Conservation (phyloP, 2,888 invertebrate genomes). For the Sinohyriopsis cumingii region DNA sequence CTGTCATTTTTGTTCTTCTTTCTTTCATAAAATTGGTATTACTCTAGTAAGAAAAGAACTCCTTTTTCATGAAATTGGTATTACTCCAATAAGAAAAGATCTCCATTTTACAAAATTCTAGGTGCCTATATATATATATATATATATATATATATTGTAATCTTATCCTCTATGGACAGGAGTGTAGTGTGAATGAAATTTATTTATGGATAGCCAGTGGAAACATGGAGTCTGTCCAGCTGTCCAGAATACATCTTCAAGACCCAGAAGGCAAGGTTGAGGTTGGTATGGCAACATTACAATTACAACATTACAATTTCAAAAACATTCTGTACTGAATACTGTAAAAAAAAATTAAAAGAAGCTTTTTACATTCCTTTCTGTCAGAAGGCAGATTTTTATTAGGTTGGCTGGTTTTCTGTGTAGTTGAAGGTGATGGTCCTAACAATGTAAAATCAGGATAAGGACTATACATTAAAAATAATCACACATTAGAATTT, state of each 20-base stretch:
- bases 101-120: no score
- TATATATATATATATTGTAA: no score
- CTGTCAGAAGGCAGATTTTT: not conserved
- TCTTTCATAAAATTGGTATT: no score
- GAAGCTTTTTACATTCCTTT: not conserved
- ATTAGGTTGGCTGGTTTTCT: not conserved
- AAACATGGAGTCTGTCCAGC: constrained; percentile 56
- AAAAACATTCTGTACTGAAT: not conserved
- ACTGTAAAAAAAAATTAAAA: not conserved
- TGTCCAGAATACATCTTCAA: constrained; percentile 54
- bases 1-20: no score
- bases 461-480: no score
- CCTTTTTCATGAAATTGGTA: no score
- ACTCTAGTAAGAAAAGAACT: no score
- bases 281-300: constrained; percentile 12
- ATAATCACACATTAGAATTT: no score
- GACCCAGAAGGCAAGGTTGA: constrained; percentile 41
- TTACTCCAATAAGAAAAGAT: no score
- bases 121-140: no score
- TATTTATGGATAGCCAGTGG: constrained; percentile 67
- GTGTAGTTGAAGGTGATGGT: not conserved
- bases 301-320: no score
- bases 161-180: constrained; percentile 5
- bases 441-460: no score
- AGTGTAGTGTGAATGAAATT: constrained; percentile 21